Evolutionary conservation across 1,140 invertebrate genomes (phyloP), one percentile per base, ranked within the genome.

Genomic region (Vanessa atalanta): DNA sequence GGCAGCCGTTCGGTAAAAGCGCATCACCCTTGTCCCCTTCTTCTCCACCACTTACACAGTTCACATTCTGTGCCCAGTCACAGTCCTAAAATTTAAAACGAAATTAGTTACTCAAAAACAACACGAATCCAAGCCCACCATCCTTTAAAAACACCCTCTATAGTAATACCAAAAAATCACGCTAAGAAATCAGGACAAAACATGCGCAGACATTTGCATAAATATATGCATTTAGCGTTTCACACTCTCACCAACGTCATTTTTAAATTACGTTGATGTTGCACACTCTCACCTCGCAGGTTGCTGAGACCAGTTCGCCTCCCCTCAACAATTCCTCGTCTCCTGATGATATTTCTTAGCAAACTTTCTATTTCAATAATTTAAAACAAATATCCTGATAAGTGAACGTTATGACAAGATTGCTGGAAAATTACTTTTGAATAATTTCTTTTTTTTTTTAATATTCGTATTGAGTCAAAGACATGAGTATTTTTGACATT

Each of bases 1-100:
- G 72, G 31, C 72, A 74, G 3, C 72, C 72, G 31, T 74, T 74
- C 1, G 72, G 66, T 47, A 74, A 47, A 15, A 61, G 14, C 3
- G 9, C 37, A 43, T 0, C 16, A 2, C 31, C 50, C 26, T 31
- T 2, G 11, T 20, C 48, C 48, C 26, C 12, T 66, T 15, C 16
- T 8, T 50, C n/a, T 7, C 15, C 47, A 16, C 14, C 51, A 57
- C 6, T 26, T 7, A n/a, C 14, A 60, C 67, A 69, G 7, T 47
- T 48, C 9, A 57, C 67, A 15, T 60, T 60, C 15, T 69, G 51
- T 26, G 71, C 11, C 23, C 37, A 61, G 6, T 60, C 51, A 20
- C 71, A 72, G 3, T 7, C 9, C 71, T 72, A 20, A 23, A 67
- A 60, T n/a, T 63, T 7, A n/a, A 47, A 60, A 57, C 1, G 11